Evolutionary conservation across 2,113 vertebrate genomes (phyloP).

Genomic region (Prionailurus bengalensis): DNA sequence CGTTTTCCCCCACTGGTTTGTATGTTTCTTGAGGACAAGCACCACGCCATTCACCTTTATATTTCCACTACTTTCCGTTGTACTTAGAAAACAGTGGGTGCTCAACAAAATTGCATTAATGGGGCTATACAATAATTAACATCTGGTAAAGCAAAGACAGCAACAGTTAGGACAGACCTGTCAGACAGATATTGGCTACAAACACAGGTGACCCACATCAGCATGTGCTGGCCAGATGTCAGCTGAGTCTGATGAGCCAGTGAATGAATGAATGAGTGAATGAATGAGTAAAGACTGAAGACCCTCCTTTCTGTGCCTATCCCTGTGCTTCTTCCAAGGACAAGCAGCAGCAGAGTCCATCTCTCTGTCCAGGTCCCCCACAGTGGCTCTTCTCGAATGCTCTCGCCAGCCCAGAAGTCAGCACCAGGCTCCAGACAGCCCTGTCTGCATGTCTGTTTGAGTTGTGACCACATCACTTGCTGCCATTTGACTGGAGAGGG

Average conservation of each 20-base stretch:
- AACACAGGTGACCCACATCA: fast-evolving
- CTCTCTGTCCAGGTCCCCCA: background rate
- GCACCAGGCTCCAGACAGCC: background rate
- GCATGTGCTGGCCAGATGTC: fast-evolving
- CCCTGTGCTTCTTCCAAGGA: background rate
- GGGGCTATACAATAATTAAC: background rate
- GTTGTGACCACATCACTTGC: fast-evolving
- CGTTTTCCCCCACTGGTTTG: background rate
- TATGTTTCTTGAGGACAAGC: background rate
- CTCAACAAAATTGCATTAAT: background rate
- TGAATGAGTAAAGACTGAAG: background rate
- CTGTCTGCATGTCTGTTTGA: background rate
- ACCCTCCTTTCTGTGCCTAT: background rate
- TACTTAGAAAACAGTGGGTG: background rate
- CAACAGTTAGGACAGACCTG: no score
- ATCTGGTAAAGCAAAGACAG: background rate
- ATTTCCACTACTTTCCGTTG: background rate
- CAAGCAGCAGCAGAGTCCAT: background rate
- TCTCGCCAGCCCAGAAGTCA: background rate
- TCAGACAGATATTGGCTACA: background rate
- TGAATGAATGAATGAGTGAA: background rate
- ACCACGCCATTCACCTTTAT: background rate
- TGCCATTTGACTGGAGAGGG: slow-evolving; percentile 19
- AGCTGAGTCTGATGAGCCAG: background rate
- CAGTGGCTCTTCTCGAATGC: background rate